A percentile compares a stretch with the other conserved stretches of the same genome.
Conservation (phyloP, 2,113 vertebrate species). For the Isichthys henryi region DNA sequence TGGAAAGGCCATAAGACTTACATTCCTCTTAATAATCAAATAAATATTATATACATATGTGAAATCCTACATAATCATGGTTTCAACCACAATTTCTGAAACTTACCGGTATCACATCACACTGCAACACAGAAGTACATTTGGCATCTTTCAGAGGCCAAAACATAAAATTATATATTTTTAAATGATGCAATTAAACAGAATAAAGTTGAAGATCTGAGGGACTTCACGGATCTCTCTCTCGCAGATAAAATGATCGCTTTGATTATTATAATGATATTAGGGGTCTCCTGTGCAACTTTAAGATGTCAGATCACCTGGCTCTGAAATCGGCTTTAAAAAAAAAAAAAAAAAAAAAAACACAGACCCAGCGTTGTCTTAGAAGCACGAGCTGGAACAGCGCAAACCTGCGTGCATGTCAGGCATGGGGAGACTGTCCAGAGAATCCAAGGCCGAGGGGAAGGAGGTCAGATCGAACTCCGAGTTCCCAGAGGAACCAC, state of each 20-base stretch:
- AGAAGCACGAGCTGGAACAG: no score
- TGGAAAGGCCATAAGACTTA: neutral
- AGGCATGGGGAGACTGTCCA: conserved; percentile 73
- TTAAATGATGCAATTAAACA: neutral
- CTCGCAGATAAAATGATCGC: neutral
- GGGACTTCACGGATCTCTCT: neutral
- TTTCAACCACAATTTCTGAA: neutral
- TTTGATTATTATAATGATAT: neutral
- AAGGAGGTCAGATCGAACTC: conserved; percentile 65
- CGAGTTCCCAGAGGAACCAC: conserved; percentile 38
- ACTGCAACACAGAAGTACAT: neutral
- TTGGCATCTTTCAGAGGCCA: neutral
- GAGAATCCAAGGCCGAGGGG: conserved; percentile 60
- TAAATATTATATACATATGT: no score
- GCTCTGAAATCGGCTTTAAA: neutral
- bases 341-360: no score
- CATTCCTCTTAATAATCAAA: neutral
- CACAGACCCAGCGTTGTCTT: neutral
- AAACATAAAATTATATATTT: neutral
- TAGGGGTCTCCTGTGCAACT: neutral
- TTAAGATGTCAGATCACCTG: neutral
- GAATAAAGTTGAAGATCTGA: neutral
- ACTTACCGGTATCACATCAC: no score
- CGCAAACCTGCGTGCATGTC: conserved; percentile 77
- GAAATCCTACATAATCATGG: no score